Evolutionary conservation across 1,140 invertebrate genomes (phyloP), one percentile per base, ranked within the genome.

Genomic region (Drosophila tani): DNA sequence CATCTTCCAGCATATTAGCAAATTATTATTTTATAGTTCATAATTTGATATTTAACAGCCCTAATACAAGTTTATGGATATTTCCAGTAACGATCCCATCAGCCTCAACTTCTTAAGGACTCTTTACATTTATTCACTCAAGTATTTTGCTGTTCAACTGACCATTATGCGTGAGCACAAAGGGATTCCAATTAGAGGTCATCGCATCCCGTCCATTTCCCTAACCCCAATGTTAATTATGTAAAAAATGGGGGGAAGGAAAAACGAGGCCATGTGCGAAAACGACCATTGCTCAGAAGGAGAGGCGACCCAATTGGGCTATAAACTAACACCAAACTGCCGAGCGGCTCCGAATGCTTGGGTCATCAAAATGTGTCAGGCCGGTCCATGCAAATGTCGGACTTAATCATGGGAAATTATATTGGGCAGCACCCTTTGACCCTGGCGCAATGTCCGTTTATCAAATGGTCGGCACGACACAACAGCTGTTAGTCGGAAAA

Each of bases 371-470:
- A 79, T 87, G 85, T 77, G 64, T 63, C 60, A 50, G 55, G 74
- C 77, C 68, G 58, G 62, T 50, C 59, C 66, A 87, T 87, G 84
- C 84, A 87, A 87, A 87, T 87, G 84, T 81, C 77, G 67, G 88
- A 88, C 81, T 90, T 88, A 88, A 88, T 88, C 84, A 88, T 88
- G 74, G 68, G 57, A 90, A 88, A 88, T 88, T 88, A 88, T 88
- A 79, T 79, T 66, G 70, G 55, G 47, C 29, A 55, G 57, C 40
- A 75, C 65, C 77, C 76, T 75, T 64, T 80, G 66, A 70, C 64
- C 56, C 63, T 46, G 56, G 29, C 51, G 45, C 32, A 65, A 64
- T 71, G 74, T 75, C 80, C 84, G 76, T 84, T 90, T 84, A 79
- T 81, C 81, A 84, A 88, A 81, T 62, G 65, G 57, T 67, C 69